phyloP scores from a whole-genome alignment of 1,140 invertebrate genomes.

The Trachymyrmex septentrionalis region DNA sequence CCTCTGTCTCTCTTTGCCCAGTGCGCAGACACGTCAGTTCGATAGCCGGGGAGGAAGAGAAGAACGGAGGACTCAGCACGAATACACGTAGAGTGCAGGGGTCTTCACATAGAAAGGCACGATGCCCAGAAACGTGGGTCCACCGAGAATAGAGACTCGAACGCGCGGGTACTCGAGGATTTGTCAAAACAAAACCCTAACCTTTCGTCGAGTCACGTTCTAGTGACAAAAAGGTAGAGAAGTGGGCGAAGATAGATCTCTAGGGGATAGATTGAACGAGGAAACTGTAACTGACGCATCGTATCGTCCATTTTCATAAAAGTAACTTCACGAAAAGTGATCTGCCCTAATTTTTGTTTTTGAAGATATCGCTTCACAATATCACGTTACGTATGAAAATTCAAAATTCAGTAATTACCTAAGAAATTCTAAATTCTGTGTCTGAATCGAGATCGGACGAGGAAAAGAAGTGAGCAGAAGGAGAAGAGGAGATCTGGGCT shows the following conservation, averaged over 20 bases:
- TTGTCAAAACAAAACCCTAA: slow-evolving; percentile 83
- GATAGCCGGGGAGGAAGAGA: background rate
- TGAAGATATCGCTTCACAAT: background rate
- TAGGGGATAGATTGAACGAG: background rate
- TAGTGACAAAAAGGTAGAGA: slow-evolving; percentile 62
- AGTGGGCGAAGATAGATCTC: background rate
- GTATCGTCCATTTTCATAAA: slow-evolving; percentile 63
- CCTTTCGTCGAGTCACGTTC: slow-evolving; percentile 82
- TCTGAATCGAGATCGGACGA: slow-evolving; percentile 60
- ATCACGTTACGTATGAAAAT: slow-evolving; percentile 72
- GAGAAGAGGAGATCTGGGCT: slow-evolving; percentile 55
- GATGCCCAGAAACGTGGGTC: slow-evolving; percentile 70
- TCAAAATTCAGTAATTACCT: slow-evolving; percentile 74
- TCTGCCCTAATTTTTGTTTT: slow-evolving; percentile 45
- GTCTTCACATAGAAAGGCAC: slow-evolving; percentile 34
- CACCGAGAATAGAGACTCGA: slow-evolving; percentile 58
- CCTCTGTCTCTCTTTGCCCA: slow-evolving; percentile 1
- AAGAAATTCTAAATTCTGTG: slow-evolving; percentile 61
- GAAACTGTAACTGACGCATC: slow-evolving; percentile 10
- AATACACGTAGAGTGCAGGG: slow-evolving; percentile 45
- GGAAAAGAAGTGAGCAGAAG: slow-evolving; percentile 40
- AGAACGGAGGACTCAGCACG: slow-evolving; percentile 30
- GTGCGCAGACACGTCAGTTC: slow-evolving; percentile 49
- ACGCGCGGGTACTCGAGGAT: slow-evolving; percentile 75
- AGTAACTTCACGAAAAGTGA: slow-evolving; percentile 75